phyloP scores from a whole-genome alignment of 2,113 vertebrate species.

The Ceyx melanurus region DNA sequence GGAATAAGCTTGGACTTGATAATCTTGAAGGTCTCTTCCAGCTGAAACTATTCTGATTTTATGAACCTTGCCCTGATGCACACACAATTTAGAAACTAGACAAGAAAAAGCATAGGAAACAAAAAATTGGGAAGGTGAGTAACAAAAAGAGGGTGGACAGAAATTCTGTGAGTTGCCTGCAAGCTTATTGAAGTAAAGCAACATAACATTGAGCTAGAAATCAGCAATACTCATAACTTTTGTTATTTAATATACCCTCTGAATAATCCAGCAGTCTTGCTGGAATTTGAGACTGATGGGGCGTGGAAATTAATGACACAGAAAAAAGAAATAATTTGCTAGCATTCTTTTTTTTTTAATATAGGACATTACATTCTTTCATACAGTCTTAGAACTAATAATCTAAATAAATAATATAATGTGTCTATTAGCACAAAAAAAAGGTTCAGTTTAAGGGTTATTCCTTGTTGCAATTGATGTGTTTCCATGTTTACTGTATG shows the following conservation, averaged over 20 bases:
- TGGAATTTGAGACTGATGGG: neutral
- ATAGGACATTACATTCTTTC: neutral
- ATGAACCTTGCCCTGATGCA: neutral
- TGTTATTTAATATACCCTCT: neutral
- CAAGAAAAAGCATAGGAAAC: neutral
- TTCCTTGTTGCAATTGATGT: neutral
- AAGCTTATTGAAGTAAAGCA: neutral
- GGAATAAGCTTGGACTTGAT: too few species aligned
- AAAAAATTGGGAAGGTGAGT: neutral
- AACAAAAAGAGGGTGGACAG: neutral
- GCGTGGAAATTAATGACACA: neutral
- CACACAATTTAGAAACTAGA: neutral
- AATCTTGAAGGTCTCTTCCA: too few species aligned
- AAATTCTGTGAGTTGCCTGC: neutral
- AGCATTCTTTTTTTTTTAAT: neutral
- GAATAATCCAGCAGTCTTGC: neutral
- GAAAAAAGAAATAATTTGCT: neutral
- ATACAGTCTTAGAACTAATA: neutral
- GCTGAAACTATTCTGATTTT: too few species aligned
- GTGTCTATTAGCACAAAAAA: neutral
- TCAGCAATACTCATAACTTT: accelerated
- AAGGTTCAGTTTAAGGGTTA: neutral
- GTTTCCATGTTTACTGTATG: neutral
- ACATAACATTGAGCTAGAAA: neutral
- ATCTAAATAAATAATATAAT: neutral